Conservation (phyloP, 2,797 vertebrate species). For the Xiphophorus birchmanni region DNA sequence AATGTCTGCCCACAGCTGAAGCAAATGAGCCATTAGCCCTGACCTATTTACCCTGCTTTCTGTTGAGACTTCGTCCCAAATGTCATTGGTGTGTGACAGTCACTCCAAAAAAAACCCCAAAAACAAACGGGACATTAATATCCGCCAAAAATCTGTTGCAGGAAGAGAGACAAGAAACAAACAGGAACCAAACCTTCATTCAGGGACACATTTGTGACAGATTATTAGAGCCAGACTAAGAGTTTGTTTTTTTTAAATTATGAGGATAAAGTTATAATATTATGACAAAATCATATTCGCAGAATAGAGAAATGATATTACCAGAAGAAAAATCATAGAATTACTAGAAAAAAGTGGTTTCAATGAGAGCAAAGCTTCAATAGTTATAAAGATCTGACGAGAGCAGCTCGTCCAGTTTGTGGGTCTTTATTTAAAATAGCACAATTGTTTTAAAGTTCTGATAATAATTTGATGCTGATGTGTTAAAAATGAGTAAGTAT, state of each 20-base stretch:
- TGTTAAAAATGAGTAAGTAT: not conserved
- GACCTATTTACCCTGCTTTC: constrained; percentile 52
- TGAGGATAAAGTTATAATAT: not conserved
- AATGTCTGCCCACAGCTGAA: constrained; percentile 60
- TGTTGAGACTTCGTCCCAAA: constrained; percentile 34
- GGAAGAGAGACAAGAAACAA: not conserved
- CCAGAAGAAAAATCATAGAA: not conserved
- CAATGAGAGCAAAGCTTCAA: no score
- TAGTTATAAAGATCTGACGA: not conserved
- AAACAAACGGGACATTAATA: not conserved
- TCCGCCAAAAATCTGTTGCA: not conserved
- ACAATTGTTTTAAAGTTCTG: not conserved
- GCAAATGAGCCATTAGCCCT: constrained; percentile 56
- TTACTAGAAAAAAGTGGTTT: no score
- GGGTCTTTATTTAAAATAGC: not conserved
- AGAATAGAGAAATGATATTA: not conserved
- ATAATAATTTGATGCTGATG: not conserved
- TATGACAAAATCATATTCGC: not conserved
- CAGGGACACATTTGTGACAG: not conserved
- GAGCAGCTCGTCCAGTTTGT: not conserved
- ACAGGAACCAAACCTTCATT: not conserved
- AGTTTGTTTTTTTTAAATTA: not conserved
- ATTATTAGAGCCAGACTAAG: not conserved
- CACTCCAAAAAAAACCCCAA: not conserved
- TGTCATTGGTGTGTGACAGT: constrained; percentile 17